Conservation (phyloP, 2,113 vertebrate species). For the Ptilonorhynchus violaceus region DNA sequence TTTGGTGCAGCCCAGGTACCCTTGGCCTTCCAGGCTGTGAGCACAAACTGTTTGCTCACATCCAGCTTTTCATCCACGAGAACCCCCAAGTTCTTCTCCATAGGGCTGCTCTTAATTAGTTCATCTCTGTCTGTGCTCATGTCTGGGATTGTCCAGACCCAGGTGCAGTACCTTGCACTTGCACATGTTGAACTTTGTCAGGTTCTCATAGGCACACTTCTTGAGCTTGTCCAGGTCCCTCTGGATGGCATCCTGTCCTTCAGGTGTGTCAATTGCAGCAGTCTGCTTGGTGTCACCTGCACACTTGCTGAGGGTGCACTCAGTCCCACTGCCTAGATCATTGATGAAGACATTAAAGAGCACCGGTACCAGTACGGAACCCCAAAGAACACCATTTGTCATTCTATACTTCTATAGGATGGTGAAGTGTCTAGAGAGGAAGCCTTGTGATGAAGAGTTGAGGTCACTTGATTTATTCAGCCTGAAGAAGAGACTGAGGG, state of each 20-base stretch:
- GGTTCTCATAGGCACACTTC: background rate
- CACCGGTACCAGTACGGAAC: background rate
- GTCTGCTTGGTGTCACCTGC: background rate
- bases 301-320: background rate
- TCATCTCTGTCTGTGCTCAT: background rate
- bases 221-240: background rate
- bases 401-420: background rate
- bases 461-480: background rate
- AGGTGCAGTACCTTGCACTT: background rate
- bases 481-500: background rate
- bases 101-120: accelerated
- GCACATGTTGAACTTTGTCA: background rate
- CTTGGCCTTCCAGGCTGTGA: background rate
- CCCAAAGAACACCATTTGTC: background rate
- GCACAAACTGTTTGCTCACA: background rate
- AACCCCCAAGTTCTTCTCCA: background rate
- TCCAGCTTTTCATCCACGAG: background rate
- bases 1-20: background rate
- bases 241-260: background rate
- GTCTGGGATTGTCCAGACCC: background rate
- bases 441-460: background rate
- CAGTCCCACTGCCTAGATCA: background rate
- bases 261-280: background rate
- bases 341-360: background rate
- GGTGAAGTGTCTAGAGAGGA: background rate